phyloP scores from a whole-genome alignment of 2,888 invertebrate genomes.

The Watsonalla binaria region DNA sequence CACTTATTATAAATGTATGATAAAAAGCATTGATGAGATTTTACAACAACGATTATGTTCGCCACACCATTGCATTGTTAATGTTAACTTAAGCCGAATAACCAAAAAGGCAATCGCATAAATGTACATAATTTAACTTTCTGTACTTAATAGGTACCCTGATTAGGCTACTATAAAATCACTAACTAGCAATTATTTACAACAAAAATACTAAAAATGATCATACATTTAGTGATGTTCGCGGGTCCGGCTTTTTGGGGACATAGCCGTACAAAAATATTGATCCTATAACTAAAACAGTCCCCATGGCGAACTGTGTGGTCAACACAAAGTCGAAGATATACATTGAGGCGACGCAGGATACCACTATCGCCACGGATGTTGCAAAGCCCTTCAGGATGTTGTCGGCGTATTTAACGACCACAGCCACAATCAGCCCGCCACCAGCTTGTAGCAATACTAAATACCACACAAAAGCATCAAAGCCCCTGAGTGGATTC shows the following conservation, averaged over 20 bases:
- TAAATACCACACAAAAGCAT: slow-evolving; percentile 91
- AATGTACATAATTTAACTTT: background rate
- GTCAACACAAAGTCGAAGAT: slow-evolving; percentile 94
- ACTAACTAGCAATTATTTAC: background rate
- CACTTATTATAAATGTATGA: background rate
- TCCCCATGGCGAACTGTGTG: slow-evolving; percentile 91
- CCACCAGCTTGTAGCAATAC: slow-evolving; percentile 95
- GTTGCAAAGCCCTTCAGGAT: slow-evolving; percentile 99
- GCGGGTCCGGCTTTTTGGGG: slow-evolving; percentile 73
- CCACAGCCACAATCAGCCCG: slow-evolving; percentile 97
- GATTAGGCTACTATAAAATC: background rate
- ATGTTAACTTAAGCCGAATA: background rate
- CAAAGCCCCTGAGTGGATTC: slow-evolving; percentile 81
- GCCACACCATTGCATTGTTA: background rate
- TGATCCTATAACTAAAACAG: slow-evolving; percentile 92
- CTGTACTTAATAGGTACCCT: background rate
- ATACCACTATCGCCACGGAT: slow-evolving; percentile 96
- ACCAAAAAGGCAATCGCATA: background rate
- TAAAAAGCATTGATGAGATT: background rate
- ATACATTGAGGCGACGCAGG: slow-evolving; percentile 95
- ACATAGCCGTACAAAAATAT: slow-evolving; percentile 95
- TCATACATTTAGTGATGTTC: slow-evolving; percentile 61
- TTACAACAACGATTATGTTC: background rate
- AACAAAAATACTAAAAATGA: slow-evolving; percentile 15
- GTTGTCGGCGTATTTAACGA: slow-evolving; percentile 99